Conservation (phyloP, 2,797 vertebrate genomes). For the Falco cherrug region DNA sequence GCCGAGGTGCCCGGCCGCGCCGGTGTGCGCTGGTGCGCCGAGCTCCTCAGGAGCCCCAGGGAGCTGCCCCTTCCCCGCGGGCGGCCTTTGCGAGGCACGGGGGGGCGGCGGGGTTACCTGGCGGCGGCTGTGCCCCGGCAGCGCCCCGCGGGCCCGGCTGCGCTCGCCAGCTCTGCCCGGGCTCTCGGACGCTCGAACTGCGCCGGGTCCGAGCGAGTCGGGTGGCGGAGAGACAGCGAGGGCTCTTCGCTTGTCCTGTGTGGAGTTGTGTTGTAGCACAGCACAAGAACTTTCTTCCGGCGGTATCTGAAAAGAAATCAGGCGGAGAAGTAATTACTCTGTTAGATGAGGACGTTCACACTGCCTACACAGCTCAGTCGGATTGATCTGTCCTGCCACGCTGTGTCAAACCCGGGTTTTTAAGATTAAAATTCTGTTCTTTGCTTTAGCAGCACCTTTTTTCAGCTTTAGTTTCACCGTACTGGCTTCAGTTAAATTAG, state of each 20-base stretch:
- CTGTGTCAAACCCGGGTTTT: background rate
- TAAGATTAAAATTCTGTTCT: background rate
- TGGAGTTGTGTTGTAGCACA: background rate
- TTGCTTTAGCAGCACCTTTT: background rate
- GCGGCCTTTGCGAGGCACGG: too few species aligned
- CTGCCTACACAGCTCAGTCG: rapidly evolving
- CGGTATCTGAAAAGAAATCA: background rate
- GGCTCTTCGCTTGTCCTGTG: background rate
- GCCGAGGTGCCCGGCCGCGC: too few species aligned
- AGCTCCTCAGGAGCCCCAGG: too few species aligned
- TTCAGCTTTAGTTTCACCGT: background rate
- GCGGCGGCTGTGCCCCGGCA: too few species aligned
- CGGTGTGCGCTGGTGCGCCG: too few species aligned
- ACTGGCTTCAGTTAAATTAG: background rate
- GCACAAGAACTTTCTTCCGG: background rate
- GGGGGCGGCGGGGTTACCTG: too few species aligned
- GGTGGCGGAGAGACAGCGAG: background rate
- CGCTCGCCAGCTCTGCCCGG: too few species aligned
- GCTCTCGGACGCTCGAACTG: too few species aligned
- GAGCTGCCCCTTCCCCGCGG: too few species aligned
- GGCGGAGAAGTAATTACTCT: background rate
- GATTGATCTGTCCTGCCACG: rapidly evolving
- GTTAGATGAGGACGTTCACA: background rate
- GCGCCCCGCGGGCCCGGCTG: too few species aligned
- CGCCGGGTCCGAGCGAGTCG: too few species aligned